A percentile compares a stretch with the other conserved stretches of the same genome.
phyloP scores from a whole-genome alignment of 2,113 vertebrate genomes.

The Camelus bactrianus region DNA sequence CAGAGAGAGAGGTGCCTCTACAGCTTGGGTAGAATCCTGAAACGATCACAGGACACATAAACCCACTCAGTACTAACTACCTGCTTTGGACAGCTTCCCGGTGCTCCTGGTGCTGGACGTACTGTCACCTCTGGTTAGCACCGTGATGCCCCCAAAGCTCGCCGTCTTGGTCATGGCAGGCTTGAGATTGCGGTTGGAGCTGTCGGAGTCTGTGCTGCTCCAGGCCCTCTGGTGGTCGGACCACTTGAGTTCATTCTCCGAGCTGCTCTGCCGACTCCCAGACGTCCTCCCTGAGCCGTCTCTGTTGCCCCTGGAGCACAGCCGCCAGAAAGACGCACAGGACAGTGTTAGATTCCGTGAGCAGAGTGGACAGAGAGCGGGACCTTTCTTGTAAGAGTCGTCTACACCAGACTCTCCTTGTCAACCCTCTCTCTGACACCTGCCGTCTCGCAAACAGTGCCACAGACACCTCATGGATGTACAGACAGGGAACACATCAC shows the following conservation, averaged over 20 bases:
- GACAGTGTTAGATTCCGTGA: not conserved
- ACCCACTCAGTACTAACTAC: slow-evolving; percentile 83
- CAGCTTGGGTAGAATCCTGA: not conserved
- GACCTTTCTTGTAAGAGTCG: not conserved
- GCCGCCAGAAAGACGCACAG: slow-evolving; percentile 56
- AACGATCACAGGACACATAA: not conserved
- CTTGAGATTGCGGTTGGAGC: slow-evolving; percentile 92
- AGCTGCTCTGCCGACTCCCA: slow-evolving; percentile 96
- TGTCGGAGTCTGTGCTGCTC: slow-evolving; percentile 98
- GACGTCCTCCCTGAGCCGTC: slow-evolving; percentile 93
- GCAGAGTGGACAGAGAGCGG: not conserved
- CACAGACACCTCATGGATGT: not conserved
- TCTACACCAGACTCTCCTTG: not conserved
- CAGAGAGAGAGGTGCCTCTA: not conserved
- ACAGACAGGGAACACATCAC: slow-evolving; percentile 32
- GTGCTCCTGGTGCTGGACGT: slow-evolving; percentile 89
- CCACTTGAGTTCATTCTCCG: slow-evolving; percentile 93
- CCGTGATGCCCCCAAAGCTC: slow-evolving; percentile 91
- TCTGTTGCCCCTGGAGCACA: slow-evolving; percentile 90
- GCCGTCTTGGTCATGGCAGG: slow-evolving; percentile 91
- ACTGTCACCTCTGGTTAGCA: slow-evolving; percentile 90
- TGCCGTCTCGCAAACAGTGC: not conserved
- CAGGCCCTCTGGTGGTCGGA: slow-evolving; percentile 94
- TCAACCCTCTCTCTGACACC: not conserved
- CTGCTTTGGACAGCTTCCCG: slow-evolving; percentile 92